phyloP scores from a whole-genome alignment of 2,797 vertebrate genomes.

The Lacerta viridis region DNA sequence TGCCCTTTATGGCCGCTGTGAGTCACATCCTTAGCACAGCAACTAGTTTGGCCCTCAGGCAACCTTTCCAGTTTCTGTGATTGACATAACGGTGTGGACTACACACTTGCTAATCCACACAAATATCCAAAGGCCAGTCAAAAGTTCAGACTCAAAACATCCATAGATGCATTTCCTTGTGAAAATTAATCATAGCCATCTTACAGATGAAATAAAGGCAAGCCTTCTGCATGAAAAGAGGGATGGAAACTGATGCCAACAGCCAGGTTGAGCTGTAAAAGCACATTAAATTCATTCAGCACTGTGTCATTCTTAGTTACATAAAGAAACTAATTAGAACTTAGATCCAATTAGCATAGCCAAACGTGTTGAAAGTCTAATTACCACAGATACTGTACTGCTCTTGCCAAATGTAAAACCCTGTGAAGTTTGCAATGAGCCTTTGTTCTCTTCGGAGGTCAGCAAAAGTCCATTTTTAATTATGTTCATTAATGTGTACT shows the following conservation, averaged over 20 bases:
- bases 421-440: conserved; percentile 65
- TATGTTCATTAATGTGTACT: conserved; percentile 57
- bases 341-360: conserved; percentile 77
- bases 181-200: background rate
- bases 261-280: conserved; percentile 69
- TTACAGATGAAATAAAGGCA: background rate
- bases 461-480: conserved; percentile 66
- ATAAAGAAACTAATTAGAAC: conserved; percentile 80
- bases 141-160: background rate
- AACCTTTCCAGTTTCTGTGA: background rate
- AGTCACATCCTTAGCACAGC: no score
- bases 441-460: conserved; percentile 69
- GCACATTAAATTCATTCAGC: conserved; percentile 70
- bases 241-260: conserved; percentile 51
- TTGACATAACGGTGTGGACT: background rate
- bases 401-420: conserved; percentile 71
- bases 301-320: conserved; percentile 75
- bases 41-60: background rate
- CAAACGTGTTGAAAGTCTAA: conserved; percentile 74
- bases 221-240: conserved; percentile 49
- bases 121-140: fast-evolving
- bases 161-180: fast-evolving
- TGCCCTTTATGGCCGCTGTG: no score
- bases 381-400: conserved; percentile 67
- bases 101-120: background rate